Percentiles rank a stretch among this genome's conserved stretches.
Evolutionary conservation across 2,888 invertebrate genomes (phyloP).

Genomic region (Stratiomys singularior): DNA sequence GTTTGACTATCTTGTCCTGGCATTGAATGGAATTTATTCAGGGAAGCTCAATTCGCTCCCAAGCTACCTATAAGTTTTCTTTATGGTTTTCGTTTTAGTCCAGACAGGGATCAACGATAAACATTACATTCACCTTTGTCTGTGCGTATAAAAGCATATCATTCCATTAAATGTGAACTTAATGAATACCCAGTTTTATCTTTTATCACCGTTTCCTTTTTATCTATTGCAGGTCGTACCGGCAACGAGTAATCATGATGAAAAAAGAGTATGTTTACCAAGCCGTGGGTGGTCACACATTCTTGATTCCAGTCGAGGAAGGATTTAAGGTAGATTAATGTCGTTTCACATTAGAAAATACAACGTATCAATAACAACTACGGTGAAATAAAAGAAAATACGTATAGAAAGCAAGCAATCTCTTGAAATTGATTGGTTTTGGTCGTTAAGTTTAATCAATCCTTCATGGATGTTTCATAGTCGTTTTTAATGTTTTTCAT

Average conservation of each 20-base stretch:
- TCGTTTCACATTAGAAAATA: neutral
- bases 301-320: constrained; percentile 90
- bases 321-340: constrained; percentile 78
- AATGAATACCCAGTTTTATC: constrained; percentile 41
- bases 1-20: neutral
- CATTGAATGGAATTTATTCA: neutral
- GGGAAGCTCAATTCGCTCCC: neutral
- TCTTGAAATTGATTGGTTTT: constrained; percentile 3
- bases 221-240: constrained; percentile 72
- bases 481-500: neutral
- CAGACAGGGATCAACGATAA: neutral
- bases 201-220: constrained; percentile 36
- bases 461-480: neutral
- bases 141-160: neutral
- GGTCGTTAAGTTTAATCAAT: constrained; percentile 32
- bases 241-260: constrained; percentile 78
- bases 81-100: neutral
- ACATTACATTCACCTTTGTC: neutral
- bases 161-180: constrained; percentile 24
- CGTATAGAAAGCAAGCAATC: constrained; percentile 4
- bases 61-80: neutral
- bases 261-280: constrained; percentile 80
- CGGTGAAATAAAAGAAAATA: neutral
- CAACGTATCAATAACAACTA: neutral
- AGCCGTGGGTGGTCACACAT: constrained; percentile 83